Conservation (phyloP, 2,888 invertebrate species). For the Thymelicus lineola region DNA sequence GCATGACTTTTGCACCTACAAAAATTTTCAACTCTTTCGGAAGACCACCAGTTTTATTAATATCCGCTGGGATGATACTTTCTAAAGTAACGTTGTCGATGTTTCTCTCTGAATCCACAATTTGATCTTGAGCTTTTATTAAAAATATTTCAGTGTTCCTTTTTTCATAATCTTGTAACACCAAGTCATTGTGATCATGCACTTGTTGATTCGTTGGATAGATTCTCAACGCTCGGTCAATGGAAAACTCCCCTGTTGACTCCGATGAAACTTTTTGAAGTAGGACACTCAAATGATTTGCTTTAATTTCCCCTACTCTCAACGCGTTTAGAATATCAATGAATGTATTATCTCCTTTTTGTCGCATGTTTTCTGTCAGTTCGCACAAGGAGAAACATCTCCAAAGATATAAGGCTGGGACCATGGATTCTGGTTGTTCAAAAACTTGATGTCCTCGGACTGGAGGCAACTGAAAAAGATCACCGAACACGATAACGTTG, state of each 20-base stretch:
- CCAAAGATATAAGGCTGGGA: constrained; percentile 43
- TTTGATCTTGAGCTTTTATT: constrained; percentile 42
- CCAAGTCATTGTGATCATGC: constrained; percentile 35
- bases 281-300: constrained; percentile 35
- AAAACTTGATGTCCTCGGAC: constrained; percentile 42
- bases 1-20: constrained; percentile 43
- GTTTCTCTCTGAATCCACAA: constrained; percentile 41
- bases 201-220: constrained; percentile 43
- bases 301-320: constrained; percentile 40
- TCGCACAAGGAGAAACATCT: constrained; percentile 37
- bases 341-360: constrained; percentile 41
- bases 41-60: constrained; percentile 43
- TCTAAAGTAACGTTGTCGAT: constrained; percentile 10
- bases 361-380: constrained; percentile 41
- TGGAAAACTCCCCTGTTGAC: background rate
- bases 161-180: constrained; percentile 40
- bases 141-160: constrained; percentile 35
- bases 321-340: constrained; percentile 40
- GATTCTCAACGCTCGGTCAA: constrained; percentile 38
- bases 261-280: constrained; percentile 26
- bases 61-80: constrained; percentile 41
- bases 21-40: constrained; percentile 42
- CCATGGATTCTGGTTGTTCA: constrained; percentile 41
- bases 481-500: constrained; percentile 44
- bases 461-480: constrained; percentile 44